Percentiles rank a stretch among this genome's conserved stretches.
Evolutionary conservation across 2,888 invertebrate species (phyloP).

Genomic region (Polia nebulosa): DNA sequence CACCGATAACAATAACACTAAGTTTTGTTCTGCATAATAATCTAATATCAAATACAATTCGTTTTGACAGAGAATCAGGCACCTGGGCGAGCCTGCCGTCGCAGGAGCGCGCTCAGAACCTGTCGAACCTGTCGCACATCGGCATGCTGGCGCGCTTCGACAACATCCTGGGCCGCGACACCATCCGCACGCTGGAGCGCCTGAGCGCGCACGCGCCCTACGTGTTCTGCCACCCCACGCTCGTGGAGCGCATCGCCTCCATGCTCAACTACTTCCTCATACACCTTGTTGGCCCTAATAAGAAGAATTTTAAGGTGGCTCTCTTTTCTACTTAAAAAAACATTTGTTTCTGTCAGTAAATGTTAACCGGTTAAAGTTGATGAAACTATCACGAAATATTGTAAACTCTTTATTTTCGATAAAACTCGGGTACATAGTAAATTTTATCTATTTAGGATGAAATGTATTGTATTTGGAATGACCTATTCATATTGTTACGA

Average conservation of each 20-base stretch:
- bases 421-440: too few species aligned
- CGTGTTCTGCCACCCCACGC: constrained; percentile 97
- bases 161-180: constrained; percentile 97
- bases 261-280: constrained; percentile 99
- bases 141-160: constrained; percentile 97
- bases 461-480: too few species aligned
- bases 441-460: too few species aligned
- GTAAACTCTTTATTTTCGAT: too few species aligned
- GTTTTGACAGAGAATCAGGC: constrained; percentile 91
- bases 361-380: too few species aligned
- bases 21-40: too few species aligned
- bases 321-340: not conserved
- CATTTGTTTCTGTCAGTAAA: too few species aligned
- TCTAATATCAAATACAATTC: too few species aligned
- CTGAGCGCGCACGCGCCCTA: constrained; percentile 94
- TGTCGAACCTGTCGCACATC: constrained; percentile 93
- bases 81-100: constrained; percentile 94
- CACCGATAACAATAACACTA: too few species aligned
- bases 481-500: too few species aligned
- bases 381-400: too few species aligned
- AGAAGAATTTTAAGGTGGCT: constrained; percentile 96
- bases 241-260: constrained; percentile 97
- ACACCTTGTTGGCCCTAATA: constrained; percentile 97
- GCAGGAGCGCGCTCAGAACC: constrained; percentile 94
- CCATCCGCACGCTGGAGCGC: constrained; percentile 95